A percentile compares a stretch with the other conserved stretches of the same genome.
Evolutionary conservation across 2,888 invertebrate genomes (phyloP).

Genomic region (Troilus luridus): DNA sequence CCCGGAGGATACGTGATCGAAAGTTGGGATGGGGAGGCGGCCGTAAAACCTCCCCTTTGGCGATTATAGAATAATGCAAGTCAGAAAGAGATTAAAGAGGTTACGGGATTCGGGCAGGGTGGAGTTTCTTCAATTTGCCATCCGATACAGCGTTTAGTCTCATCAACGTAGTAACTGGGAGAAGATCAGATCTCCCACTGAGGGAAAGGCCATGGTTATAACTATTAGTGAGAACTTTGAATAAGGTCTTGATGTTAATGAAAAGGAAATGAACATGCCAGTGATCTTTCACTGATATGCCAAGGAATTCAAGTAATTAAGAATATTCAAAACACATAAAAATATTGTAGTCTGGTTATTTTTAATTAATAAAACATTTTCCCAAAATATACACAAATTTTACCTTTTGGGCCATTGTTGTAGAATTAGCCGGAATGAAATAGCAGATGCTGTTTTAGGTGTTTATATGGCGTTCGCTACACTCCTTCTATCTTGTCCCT

Average conservation of each 20-base stretch:
- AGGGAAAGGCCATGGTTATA: neutral
- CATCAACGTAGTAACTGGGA: neutral
- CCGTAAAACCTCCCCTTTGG: conserved; percentile 45
- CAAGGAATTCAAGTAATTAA: too few species aligned
- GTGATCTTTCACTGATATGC: too few species aligned
- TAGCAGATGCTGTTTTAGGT: too few species aligned
- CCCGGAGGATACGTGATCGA: conserved; percentile 51
- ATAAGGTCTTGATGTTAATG: neutral
- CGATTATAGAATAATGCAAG: conserved; percentile 49
- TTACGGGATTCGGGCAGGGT: neutral
- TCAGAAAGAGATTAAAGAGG: conserved; percentile 49
- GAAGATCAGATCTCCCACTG: neutral
- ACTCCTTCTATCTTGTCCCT: too few species aligned
- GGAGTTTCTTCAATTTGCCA: conserved; percentile 44
- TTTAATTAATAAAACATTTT: too few species aligned
- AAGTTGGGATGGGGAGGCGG: conserved; percentile 39
- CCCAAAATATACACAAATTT: too few species aligned
- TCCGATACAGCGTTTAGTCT: conserved; percentile 35
- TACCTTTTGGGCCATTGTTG: too few species aligned
- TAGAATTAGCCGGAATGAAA: too few species aligned
- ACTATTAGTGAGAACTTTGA: neutral
- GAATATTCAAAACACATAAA: too few species aligned
- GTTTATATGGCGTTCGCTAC: too few species aligned
- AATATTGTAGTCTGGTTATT: too few species aligned
- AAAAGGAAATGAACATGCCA: neutral